Evolutionary conservation across 2,797 vertebrate species (phyloP).

Genomic region (Loris lydekkerianus): DNA sequence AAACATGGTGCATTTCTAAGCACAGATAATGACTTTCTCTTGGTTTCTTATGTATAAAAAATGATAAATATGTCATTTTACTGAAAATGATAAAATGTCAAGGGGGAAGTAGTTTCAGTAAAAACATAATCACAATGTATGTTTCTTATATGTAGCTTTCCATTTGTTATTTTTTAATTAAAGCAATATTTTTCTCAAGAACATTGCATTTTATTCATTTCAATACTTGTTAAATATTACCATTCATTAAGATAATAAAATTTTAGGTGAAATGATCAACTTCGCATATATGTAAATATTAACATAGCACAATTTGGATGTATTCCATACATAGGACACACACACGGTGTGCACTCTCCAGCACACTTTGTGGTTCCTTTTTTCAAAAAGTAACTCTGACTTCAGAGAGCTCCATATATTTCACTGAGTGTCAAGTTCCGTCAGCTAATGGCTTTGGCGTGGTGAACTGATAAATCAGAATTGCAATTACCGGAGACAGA

Average conservation of each 20-base stretch:
- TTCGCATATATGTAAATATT: neutral
- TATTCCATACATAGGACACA: too few relatives aligned
- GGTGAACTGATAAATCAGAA: constrained; percentile 59
- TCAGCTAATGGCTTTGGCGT: neutral
- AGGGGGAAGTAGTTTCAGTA: neutral
- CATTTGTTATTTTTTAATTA: neutral
- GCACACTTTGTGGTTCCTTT: neutral
- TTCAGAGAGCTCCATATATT: neutral
- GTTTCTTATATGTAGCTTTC: neutral
- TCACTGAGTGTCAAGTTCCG: neutral
- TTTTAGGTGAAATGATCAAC: neutral
- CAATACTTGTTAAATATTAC: neutral
- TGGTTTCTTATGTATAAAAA: neutral
- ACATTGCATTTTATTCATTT: constrained; percentile 14
- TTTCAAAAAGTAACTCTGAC: constrained; percentile 10
- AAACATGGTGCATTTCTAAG: neutral
- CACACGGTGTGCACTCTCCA: neutral
- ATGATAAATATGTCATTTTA: neutral
- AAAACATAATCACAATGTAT: neutral
- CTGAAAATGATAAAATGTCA: neutral
- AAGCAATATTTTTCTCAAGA: neutral
- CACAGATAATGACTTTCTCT: neutral
- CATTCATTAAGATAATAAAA: constrained; percentile 7
- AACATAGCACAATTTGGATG: accelerated
- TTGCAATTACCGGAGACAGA: constrained; percentile 35